Evolutionary conservation across 1,140 invertebrate species (phyloP).

Genomic region (Eufriesea mexicana): DNA sequence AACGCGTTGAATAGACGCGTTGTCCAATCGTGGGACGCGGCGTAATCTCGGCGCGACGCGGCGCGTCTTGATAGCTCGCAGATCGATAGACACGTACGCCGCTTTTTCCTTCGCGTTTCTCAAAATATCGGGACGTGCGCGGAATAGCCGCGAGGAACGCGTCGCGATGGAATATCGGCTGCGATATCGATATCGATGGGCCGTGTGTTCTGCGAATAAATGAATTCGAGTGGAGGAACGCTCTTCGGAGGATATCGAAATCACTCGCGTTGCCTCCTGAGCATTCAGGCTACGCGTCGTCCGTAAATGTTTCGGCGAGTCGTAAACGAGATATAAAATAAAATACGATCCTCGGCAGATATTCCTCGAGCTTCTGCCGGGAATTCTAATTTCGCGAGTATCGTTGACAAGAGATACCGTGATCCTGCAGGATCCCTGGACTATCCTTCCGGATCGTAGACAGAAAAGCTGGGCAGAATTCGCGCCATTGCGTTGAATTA

Average conservation of each 20-base stretch:
- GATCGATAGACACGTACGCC: background rate
- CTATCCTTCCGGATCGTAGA: background rate
- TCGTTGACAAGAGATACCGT: background rate
- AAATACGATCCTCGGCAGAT: background rate
- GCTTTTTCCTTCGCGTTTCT: background rate
- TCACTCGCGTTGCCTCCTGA: background rate
- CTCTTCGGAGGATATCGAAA: background rate
- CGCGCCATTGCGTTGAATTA: conserved; percentile 16
- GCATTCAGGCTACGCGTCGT: background rate
- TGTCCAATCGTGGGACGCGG: background rate
- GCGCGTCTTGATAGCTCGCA: background rate
- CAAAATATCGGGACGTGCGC: background rate
- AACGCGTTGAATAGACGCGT: background rate
- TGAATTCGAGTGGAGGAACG: background rate
- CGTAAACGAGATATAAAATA: background rate
- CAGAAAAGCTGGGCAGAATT: background rate
- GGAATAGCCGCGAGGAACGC: background rate
- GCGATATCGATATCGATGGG: background rate
- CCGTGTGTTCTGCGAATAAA: background rate
- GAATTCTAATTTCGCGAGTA: background rate
- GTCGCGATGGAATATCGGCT: background rate
- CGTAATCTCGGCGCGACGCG: background rate
- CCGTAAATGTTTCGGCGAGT: background rate
- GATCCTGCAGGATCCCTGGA: background rate
- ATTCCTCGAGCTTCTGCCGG: too few species aligned